phyloP scores from a whole-genome alignment of 2,797 vertebrate species.

The Trachops cirrhosus region DNA sequence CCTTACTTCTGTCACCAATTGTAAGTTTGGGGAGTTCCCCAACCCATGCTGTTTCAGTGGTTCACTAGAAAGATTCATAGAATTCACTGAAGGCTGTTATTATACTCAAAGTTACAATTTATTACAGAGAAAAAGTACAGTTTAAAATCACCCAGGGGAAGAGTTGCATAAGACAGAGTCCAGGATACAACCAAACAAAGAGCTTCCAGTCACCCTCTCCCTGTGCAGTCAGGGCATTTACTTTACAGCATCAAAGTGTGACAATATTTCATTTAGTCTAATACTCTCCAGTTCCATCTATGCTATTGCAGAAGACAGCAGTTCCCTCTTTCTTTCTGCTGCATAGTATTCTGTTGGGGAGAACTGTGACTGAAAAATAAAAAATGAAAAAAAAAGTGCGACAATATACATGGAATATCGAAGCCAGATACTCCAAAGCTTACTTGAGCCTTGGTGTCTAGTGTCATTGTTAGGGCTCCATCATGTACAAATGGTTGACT shows the following conservation, averaged over 20 bases:
- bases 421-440: not conserved
- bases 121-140: not conserved
- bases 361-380: no score
- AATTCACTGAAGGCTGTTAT: not conserved
- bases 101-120: not conserved
- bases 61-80: not conserved
- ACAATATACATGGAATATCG: accelerated
- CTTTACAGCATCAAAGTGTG: not conserved
- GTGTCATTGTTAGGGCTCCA: not conserved
- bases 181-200: not conserved
- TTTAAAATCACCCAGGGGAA: not conserved
- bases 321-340: no score
- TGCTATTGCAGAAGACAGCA: no score
- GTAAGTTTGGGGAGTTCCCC: not conserved
- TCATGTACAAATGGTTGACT: not conserved
- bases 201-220: not conserved
- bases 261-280: no score
- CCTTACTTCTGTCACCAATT: not conserved
- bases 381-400: no score
- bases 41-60: not conserved
- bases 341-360: no score
- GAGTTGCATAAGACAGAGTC: not conserved
- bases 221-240: not conserved
- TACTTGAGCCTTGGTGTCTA: not conserved
- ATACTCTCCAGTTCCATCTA: no score